phyloP scores from a whole-genome alignment of 2,113 vertebrate genomes.

The Syngnathoides biaculeatus region DNA sequence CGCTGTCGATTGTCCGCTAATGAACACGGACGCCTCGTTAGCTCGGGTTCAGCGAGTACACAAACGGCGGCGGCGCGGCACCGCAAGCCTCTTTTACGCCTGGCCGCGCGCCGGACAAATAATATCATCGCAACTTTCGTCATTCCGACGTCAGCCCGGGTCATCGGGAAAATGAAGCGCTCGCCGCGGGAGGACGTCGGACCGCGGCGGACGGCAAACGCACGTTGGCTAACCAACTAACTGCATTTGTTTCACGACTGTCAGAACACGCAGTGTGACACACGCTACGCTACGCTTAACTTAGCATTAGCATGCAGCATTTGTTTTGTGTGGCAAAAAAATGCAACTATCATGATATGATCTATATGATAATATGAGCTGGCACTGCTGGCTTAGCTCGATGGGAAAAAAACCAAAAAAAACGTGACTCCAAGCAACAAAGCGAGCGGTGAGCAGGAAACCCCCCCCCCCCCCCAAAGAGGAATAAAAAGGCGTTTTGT shows the following conservation, averaged over 20 bases:
- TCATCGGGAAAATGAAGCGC: constrained; percentile 57
- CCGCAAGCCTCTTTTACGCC: constrained; percentile 48
- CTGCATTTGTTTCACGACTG: no score
- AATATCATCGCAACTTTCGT: constrained; percentile 62
- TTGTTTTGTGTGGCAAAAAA: no score
- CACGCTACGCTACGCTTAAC: no score
- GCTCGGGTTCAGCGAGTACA: constrained; percentile 65
- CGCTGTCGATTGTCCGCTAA: constrained; percentile 47
- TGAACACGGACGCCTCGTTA: constrained; percentile 69
- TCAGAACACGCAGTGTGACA: no score
- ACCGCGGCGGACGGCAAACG: not conserved
- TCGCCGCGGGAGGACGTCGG: not conserved
- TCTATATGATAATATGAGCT: no score
- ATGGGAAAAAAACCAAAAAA: no score
- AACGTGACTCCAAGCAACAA: not conserved
- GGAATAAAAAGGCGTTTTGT: constrained; percentile 12
- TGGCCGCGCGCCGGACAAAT: constrained; percentile 43
- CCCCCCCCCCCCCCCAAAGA: no score
- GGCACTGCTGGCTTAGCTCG: no score
- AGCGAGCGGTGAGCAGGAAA: not conserved
- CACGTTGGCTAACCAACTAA: no score
- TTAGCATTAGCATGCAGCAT: no score
- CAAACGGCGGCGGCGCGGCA: constrained; percentile 32
- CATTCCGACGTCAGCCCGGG: constrained; percentile 55
- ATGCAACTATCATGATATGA: no score